A percentile compares a stretch with the other conserved stretches of the same genome.
These are phyloP conservation scores for Galaxias olidus DNA, from an alignment of 2,797 vertebrate species.

Conservation along the genomic window DNA sequence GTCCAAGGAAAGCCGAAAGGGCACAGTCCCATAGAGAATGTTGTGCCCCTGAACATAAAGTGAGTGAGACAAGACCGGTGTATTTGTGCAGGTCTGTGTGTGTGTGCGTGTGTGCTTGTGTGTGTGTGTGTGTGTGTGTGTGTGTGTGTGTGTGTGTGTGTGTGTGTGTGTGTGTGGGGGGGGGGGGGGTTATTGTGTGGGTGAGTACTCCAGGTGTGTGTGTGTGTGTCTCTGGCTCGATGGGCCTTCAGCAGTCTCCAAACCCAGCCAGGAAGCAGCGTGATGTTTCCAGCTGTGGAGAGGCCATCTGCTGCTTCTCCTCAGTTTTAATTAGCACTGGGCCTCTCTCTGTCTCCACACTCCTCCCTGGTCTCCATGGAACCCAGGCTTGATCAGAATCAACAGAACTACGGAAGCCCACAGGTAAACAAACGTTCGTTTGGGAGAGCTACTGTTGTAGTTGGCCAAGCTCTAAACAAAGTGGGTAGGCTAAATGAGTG, in stretches of 20 bases:
- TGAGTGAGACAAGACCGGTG: conserved; percentile 16
- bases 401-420: conserved; percentile 33
- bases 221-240: conserved; percentile 42
- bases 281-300: conserved; percentile 64
- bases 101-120: too few relatives aligned
- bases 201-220: conserved; percentile 68
- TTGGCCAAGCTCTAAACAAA: conserved; percentile 9
- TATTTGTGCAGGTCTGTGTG: too few relatives aligned
- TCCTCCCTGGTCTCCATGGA: conserved; percentile 47
- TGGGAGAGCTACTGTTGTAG: conserved; percentile 12
- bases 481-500: too few relatives aligned
- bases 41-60: conserved; percentile 13
- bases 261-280: conserved; percentile 49
- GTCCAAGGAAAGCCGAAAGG: too few relatives aligned
- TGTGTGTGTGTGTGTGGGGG: background rate
- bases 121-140: background rate
- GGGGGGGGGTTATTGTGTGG: too few relatives aligned
- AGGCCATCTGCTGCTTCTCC: conserved; percentile 77
- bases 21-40: too few relatives aligned
- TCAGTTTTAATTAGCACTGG: conserved; percentile 70
- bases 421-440: conserved; percentile 20
- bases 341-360: conserved; percentile 65
- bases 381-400: conserved; percentile 28
- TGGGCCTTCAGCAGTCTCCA: conserved; percentile 51
- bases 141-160: too few relatives aligned